Conservation (phyloP, 2,888 invertebrate species). For the Operophtera brumata region DNA sequence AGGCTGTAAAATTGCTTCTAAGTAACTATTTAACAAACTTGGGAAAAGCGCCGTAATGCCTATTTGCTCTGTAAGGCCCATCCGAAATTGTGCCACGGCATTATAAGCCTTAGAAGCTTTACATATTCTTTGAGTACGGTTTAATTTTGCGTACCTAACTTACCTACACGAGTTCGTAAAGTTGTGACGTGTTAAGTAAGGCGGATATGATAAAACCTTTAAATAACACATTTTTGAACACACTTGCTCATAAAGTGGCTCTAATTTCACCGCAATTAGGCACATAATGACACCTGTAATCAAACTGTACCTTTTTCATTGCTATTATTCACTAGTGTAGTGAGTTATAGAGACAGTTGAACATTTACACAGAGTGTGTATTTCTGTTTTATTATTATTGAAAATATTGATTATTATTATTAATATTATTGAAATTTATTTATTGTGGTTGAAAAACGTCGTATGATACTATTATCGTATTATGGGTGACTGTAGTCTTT, state of each 20-base stretch:
- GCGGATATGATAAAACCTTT: conserved; percentile 3
- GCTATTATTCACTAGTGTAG: no score
- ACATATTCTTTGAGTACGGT: conserved; percentile 16
- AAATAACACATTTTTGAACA: not conserved
- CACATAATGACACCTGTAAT: no score
- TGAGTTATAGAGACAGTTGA: no score
- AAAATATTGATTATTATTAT: no score
- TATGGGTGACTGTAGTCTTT: not conserved
- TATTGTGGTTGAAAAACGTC: no score
- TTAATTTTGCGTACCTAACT: conserved; percentile 3
- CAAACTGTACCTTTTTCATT: no score
- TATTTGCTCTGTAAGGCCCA: conserved; percentile 22
- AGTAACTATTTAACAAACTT: conserved; percentile 21
- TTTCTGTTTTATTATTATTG: no score
- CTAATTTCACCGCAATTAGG: no score
- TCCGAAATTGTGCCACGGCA: conserved; percentile 14
- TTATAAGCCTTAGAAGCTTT: conserved; percentile 20
- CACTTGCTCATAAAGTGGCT: no score
- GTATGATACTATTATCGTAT: no score
- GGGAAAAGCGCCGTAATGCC: conserved; percentile 9
- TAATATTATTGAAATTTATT: no score
- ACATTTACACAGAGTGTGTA: no score
- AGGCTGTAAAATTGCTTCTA: conserved; percentile 19
- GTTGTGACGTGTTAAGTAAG: conserved; percentile 5
- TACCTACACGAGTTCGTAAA: not conserved